Conservation (phyloP, 2,113 vertebrate genomes). For the Ophiodon elongatus region DNA sequence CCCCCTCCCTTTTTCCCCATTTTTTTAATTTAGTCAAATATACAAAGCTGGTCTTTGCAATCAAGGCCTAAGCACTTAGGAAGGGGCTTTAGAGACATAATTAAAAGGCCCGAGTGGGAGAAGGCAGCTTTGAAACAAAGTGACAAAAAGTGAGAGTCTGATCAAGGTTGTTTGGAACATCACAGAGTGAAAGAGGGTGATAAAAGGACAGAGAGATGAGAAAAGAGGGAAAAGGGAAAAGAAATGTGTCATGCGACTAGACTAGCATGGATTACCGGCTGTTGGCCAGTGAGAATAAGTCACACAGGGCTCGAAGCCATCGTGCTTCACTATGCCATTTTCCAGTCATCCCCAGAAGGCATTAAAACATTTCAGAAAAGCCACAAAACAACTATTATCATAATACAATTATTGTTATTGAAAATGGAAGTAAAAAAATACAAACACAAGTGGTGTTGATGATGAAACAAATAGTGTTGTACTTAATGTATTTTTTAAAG, state of each 20-base stretch:
- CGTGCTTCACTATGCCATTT: neutral
- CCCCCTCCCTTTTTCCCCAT: constrained; percentile 4
- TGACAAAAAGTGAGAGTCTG: constrained; percentile 65
- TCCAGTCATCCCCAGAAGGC: neutral
- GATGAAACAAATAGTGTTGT: neutral
- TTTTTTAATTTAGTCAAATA: constrained; percentile 80
- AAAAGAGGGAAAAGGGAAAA: neutral
- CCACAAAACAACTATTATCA: neutral
- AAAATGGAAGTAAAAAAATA: neutral
- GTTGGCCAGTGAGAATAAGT: neutral
- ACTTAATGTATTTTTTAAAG: neutral
- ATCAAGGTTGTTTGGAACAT: constrained; percentile 39
- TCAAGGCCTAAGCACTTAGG: constrained; percentile 73
- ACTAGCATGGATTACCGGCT: constrained; percentile 40
- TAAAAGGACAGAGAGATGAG: constrained; percentile 20
- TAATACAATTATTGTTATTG: neutral
- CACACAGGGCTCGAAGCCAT: neutral
- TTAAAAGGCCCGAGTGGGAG: constrained; percentile 71
- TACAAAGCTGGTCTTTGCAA: constrained; percentile 79
- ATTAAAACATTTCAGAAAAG: neutral
- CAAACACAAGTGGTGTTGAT: neutral
- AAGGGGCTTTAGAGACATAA: constrained; percentile 74
- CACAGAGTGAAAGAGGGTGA: constrained; percentile 32
- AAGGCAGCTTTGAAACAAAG: constrained; percentile 59
- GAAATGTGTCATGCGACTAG: constrained; percentile 28